phyloP scores from a whole-genome alignment of 2,888 invertebrate genomes.

The Luperina testacea region DNA sequence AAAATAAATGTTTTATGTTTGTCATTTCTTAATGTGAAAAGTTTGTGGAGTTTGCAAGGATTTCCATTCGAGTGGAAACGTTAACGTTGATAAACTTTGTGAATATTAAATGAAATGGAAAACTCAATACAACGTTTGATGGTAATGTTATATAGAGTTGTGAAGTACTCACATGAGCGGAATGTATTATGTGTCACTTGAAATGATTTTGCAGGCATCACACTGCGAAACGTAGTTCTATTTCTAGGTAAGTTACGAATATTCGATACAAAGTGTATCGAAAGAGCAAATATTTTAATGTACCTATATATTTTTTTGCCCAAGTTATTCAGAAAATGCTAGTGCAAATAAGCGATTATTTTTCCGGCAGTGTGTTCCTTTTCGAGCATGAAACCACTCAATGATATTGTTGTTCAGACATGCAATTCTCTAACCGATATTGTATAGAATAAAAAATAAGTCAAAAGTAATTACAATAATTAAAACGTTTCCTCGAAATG shows the following conservation, averaged over 20 bases:
- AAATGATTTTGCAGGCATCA: conserved; percentile 25
- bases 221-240: neutral
- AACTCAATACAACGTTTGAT: conserved; percentile 61
- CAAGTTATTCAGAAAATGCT: neutral
- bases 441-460: neutral
- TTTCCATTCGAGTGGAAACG: conserved; percentile 63
- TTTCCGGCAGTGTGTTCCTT: neutral
- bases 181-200: conserved; percentile 28
- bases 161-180: conserved; percentile 37
- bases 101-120: conserved; percentile 65
- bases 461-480: conserved; percentile 3
- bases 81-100: conserved; percentile 66
- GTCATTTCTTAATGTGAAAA: conserved; percentile 67
- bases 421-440: neutral
- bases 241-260: neutral
- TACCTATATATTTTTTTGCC: too few relatives aligned
- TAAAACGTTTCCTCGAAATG: neutral
- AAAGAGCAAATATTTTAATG: neutral
- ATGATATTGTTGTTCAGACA: neutral
- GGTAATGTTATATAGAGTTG: conserved; percentile 45
- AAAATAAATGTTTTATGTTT: conserved; percentile 65
- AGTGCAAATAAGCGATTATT: neutral
- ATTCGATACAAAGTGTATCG: neutral
- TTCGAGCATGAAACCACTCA: neutral
- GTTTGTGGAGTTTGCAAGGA: conserved; percentile 56